Evolutionary conservation across 2,888 invertebrate species (phyloP).

Genomic region (Patella caerulea): DNA sequence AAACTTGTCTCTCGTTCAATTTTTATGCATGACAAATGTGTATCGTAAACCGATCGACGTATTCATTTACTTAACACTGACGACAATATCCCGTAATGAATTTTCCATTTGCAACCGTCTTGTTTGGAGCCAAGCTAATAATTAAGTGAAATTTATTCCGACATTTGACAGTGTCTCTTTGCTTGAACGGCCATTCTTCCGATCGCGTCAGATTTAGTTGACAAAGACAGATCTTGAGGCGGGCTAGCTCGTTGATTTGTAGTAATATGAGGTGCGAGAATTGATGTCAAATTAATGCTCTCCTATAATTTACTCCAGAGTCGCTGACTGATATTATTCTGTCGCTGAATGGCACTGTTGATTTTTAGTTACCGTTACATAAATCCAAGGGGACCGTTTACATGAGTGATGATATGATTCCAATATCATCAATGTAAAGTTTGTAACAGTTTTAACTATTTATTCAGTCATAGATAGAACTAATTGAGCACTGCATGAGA

Average conservation of each 20-base stretch:
- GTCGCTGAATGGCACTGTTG: too few species aligned
- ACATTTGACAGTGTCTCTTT: slow-evolving; percentile 5
- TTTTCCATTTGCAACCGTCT: slow-evolving; percentile 12
- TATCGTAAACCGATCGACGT: slow-evolving; percentile 10
- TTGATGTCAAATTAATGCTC: too few species aligned
- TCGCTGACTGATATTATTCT: too few species aligned
- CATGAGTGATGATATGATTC: too few species aligned
- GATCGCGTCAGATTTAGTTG: neutral
- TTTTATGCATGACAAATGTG: slow-evolving; percentile 10
- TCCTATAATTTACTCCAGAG: too few species aligned
- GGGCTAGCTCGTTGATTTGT: neutral
- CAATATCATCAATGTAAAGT: too few species aligned
- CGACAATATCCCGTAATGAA: slow-evolving; percentile 10
- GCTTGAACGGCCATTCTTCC: neutral
- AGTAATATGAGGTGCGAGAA: neutral
- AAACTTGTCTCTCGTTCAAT: neutral
- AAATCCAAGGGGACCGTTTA: too few species aligned
- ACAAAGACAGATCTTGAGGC: slow-evolving; percentile 4
- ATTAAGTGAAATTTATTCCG: slow-evolving; percentile 2
- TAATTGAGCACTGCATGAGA: too few species aligned
- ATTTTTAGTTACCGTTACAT: too few species aligned
- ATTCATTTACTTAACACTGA: slow-evolving; percentile 11
- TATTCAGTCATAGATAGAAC: too few species aligned
- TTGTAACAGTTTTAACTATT: too few species aligned
- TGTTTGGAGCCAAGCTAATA: neutral